Evolutionary conservation across 1,140 invertebrate genomes (phyloP).

Genomic region (Lepidotrigona ventralis): DNA sequence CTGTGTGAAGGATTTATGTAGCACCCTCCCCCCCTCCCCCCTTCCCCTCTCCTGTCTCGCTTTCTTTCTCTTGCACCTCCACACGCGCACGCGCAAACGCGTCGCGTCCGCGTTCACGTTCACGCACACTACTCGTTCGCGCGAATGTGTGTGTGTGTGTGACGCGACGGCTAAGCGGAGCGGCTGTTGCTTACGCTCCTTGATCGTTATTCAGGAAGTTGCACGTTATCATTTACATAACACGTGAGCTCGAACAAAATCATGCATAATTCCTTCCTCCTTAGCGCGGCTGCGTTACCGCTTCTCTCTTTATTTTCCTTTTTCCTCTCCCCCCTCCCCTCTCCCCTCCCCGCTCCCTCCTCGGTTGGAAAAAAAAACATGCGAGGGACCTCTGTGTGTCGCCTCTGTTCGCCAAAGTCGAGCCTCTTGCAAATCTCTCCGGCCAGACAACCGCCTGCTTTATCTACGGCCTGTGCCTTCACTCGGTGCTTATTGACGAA

Average conservation of each 20-base stretch:
- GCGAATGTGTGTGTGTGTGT: neutral
- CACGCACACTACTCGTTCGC: neutral
- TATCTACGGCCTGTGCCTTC: neutral
- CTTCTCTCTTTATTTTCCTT: conserved; percentile 7
- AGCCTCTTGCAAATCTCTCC: neutral
- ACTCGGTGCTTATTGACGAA: neutral
- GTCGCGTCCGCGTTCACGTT: neutral
- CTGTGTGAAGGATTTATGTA: conserved; percentile 8
- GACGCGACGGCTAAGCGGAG: conserved; percentile 17
- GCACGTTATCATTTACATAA: conserved; percentile 65
- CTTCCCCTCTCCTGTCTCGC: too few species aligned
- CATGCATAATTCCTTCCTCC: conserved; percentile 49
- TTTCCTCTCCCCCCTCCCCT: neutral
- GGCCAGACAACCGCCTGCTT: neutral
- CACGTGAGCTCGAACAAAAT: conserved; percentile 49
- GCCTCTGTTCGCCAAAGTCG: neutral
- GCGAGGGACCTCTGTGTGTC: neutral
- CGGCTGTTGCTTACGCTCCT: conserved; percentile 56
- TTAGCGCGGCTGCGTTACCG: conserved; percentile 33
- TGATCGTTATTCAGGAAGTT: conserved; percentile 66
- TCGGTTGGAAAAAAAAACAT: neutral
- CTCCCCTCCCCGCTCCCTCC: neutral
- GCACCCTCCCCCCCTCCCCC: neutral
- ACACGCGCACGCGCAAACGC: neutral
- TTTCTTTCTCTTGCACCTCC: neutral